phyloP scores from a whole-genome alignment of 2,888 invertebrate species.

The Lottia scabra region DNA sequence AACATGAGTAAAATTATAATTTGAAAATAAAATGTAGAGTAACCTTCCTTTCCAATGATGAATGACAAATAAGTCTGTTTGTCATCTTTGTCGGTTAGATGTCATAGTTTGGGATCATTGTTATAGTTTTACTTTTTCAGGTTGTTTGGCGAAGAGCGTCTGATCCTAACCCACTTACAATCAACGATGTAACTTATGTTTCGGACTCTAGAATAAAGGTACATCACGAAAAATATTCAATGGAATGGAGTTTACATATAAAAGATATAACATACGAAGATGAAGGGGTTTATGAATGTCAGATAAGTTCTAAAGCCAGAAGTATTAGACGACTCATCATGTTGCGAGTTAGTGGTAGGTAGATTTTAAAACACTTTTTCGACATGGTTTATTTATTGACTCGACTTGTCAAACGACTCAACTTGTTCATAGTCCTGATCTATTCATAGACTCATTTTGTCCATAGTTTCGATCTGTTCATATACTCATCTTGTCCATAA shows the following conservation, averaged over 20 bases:
- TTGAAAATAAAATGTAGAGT: no score
- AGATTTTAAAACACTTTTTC: not conserved
- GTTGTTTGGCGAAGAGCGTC: conserved; percentile 46
- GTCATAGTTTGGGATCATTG: no score
- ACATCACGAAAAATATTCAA: conserved; percentile 35
- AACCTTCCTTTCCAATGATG: no score
- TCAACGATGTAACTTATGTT: conserved; percentile 44
- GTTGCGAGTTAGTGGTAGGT: conserved; percentile 43
- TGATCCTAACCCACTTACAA: conserved; percentile 42
- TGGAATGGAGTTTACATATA: conserved; percentile 50
- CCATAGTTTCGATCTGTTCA: no score
- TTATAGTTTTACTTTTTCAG: conserved; percentile 27
- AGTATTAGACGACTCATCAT: conserved; percentile 39
- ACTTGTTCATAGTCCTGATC: no score
- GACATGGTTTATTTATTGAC: not conserved
- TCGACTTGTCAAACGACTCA: not conserved
- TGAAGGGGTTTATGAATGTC: conserved; percentile 51
- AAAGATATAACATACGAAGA: conserved; percentile 41
- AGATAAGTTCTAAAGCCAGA: conserved; percentile 45
- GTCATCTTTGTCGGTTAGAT: no score
- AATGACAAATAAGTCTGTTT: no score
- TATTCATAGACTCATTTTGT: no score
- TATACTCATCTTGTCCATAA: no score
- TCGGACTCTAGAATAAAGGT: conserved; percentile 41
- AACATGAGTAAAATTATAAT: no score